Base-by-base conservation (phyloP, 2,113 vertebrate species). In the Corythoichthys intestinalis region DNA sequence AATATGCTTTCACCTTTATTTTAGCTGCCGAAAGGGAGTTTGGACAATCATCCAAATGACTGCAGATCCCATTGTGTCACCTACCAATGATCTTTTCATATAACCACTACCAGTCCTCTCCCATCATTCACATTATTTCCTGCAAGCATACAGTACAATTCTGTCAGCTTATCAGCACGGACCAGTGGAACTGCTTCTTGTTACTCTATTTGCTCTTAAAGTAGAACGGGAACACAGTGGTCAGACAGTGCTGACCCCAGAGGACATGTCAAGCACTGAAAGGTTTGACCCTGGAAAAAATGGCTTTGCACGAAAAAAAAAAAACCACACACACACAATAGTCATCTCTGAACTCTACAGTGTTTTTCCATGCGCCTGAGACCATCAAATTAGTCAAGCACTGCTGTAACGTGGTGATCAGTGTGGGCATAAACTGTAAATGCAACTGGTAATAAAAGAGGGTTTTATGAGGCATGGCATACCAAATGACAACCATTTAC, bases 371-470 rank as follows among this genome's bases (percentile, higher is more conserved):
- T 70, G 59, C 69, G 78, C 73, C 75, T 52, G 70, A 61, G 73
- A 73, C 76, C 78, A 68, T 80, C 82, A 80, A 92, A 80, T 92
- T 90, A 90, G 89, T 89, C 85, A 87, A 83, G 87, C 90, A 82
- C 79, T 67, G 67, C 81, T 83, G 87, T 86, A 87, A 89, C 83
- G 75, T 73, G 77, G 80, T 83, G 78, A 91, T 89, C 86, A 88
- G 78, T 66, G 71, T 73, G 79, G 77, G 82, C 87, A 86, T 61
- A 53, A 74, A 88, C 81, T 28, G 20, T 28, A 28, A 28, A 28
- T 28, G 80, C 77, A 73, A 78, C 76, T 79, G 78, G 87, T 84
- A 88, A 87, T 76, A 86, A 78, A 73, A 83, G 85, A 84, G 74
- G 81, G 81, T 78, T 90, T 86, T 79, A 89, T 89, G 88, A 89